Percentiles rank a stretch among this genome's conserved stretches.
phyloP scores from a whole-genome alignment of 2,888 invertebrate genomes.

The Apodemia duryi region DNA sequence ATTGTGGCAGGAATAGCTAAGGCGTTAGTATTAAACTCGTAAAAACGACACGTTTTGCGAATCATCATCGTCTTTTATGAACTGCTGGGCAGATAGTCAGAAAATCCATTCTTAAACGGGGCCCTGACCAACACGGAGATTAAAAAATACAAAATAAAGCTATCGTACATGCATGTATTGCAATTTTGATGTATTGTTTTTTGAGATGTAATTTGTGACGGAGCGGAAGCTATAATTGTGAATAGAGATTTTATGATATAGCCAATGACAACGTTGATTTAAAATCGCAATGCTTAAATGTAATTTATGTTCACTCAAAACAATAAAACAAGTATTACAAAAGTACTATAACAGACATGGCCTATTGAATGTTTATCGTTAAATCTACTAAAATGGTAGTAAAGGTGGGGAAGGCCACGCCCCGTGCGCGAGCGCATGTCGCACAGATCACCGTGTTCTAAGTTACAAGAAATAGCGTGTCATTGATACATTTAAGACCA shows the following conservation, averaged over 20 bases:
- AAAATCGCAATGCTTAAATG: conserved; percentile 2
- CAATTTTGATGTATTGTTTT: neutral
- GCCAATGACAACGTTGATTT: conserved; percentile 1
- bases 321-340: conserved; percentile 37
- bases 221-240: neutral
- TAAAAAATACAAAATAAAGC: too few relatives aligned
- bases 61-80: too few relatives aligned
- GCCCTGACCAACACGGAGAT: too few relatives aligned
- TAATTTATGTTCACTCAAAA: conserved; percentile 12
- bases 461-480: conserved; percentile 20
- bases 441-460: conserved; percentile 31
- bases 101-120: too few relatives aligned
- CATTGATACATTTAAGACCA: neutral
- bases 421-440: conserved; percentile 44
- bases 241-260: neutral
- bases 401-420: conserved; percentile 46
- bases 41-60: too few relatives aligned
- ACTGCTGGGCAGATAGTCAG: too few relatives aligned
- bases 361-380: conserved; percentile 51
- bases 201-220: neutral
- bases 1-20: too few relatives aligned
- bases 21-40: too few relatives aligned
- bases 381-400: conserved; percentile 41
- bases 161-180: neutral
- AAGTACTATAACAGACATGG: conserved; percentile 48